These are phyloP conservation scores for Leptopilina boulardi DNA, from an alignment of 1,140 invertebrate species.

Conservation along the genomic window DNA sequence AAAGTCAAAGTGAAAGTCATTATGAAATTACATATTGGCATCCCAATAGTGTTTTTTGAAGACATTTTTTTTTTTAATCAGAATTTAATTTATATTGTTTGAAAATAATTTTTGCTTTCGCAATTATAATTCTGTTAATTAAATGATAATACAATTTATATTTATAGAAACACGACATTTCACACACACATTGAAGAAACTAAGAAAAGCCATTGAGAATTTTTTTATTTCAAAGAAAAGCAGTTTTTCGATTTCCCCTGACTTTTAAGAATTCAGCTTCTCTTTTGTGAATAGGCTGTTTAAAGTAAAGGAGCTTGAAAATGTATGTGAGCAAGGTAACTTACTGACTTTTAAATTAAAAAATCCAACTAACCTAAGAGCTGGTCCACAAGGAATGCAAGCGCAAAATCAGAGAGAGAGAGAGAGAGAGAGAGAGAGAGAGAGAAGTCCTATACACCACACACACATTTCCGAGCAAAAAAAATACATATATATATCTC, in stretches of 20 bases:
- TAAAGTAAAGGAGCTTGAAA: slow-evolving; percentile 8
- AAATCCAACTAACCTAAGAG: slow-evolving; percentile 28
- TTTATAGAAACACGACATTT: no score
- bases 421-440: background rate
- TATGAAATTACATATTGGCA: no score
- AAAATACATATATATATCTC: background rate
- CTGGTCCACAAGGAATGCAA: slow-evolving; percentile 23
- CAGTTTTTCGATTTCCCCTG: background rate
- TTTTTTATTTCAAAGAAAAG: background rate
- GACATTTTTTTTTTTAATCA: no score
- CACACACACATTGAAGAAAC: no score
- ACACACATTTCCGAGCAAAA: background rate
- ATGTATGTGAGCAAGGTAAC: slow-evolving; percentile 11
- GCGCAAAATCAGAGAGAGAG: background rate
- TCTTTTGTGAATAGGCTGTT: background rate
- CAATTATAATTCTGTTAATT: no score
- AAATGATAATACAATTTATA: no score
- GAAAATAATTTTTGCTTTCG: no score
- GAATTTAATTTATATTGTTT: no score
- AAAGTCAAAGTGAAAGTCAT: no score
- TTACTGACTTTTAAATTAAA: slow-evolving; percentile 25
- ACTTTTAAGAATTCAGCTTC: background rate
- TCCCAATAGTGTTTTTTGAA: no score
- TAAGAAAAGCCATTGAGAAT: background rate
- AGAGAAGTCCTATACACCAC: background rate